Evolutionary conservation across 1,140 invertebrate species (phyloP), one percentile per base, ranked within the genome.

Genomic region (Calliphora vicina): DNA sequence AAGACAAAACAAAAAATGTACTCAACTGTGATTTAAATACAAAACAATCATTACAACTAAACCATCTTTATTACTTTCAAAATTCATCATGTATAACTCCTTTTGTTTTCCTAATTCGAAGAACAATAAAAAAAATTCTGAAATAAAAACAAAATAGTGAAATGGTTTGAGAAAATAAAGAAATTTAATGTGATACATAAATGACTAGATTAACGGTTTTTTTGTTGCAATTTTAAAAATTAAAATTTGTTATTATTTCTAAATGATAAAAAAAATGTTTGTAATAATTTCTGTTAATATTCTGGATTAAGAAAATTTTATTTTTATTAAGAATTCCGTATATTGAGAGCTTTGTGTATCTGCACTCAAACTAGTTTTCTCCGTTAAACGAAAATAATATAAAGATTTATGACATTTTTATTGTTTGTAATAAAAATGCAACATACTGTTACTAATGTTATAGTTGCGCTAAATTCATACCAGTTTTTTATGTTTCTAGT

Each of bases 361-460:
- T 50, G 15, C 45, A 50, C 12, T 50, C 10, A 8, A 67, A 25
- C n/a, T 10, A 20, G 8, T 67, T 57, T 67, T 23, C 61, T 10
- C 2, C 8, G 20, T 23, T 67, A 67, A 67, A 67, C 23, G 9
- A 20, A 67, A 67, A 67, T 23, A 50, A 67, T 67, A 67, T 67
- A 67, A 67, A 23, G 61, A 25, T 67, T 67, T 67, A 67, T 67
- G 61, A 67, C 61, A 67, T 67, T 67, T 67, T 67, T 67, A 67
- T 67, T 67, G 61, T 67, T 67, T 67, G 61, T 67, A 67, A 67
- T 67, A 67, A 67, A 67, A 67, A 67, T 67, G 61, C 61, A 67
- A 67, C 61, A 67, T 67, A 67, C 61, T 67, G 61, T 67, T 25
- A 67, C 61, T 67, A 67, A 67, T 67, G 61, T 67, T 23, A 12